Evolutionary conservation across 2,888 invertebrate genomes (phyloP).

Genomic region (Gari tellinella): DNA sequence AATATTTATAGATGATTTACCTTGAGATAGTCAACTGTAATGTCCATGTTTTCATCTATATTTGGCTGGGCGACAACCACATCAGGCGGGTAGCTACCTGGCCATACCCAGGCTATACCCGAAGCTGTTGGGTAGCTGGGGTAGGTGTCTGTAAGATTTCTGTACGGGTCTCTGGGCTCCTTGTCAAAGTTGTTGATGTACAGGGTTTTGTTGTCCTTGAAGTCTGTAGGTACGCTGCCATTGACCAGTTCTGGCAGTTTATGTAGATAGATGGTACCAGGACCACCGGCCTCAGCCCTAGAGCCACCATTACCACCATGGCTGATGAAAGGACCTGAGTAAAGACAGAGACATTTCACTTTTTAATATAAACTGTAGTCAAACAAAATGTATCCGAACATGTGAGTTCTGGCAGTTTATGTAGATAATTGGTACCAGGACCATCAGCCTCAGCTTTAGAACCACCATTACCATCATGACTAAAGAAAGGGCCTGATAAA

Average conservation of each 20-base stretch:
- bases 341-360: no score
- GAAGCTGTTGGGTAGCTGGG: slow-evolving; percentile 44
- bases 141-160: slow-evolving; percentile 60
- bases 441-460: slow-evolving; percentile 68
- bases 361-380: no score
- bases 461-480: slow-evolving; percentile 67
- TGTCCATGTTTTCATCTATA: slow-evolving; percentile 30
- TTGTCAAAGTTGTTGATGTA: slow-evolving; percentile 63
- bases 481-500: slow-evolving; percentile 63
- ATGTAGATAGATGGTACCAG: slow-evolving; percentile 74
- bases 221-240: slow-evolving; percentile 43
- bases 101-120: slow-evolving; percentile 67
- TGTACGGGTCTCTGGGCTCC: slow-evolving; percentile 44
- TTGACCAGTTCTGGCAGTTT: slow-evolving; percentile 50
- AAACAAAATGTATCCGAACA: no score
- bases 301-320: slow-evolving; percentile 67
- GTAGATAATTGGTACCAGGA: slow-evolving; percentile 72
- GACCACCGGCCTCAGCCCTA: slow-evolving; percentile 69
- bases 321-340: slow-evolving; percentile 64
- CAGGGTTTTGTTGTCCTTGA: slow-evolving; percentile 68
- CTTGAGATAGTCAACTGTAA: slow-evolving; percentile 65
- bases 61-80: slow-evolving; percentile 16
- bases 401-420: slow-evolving; percentile 62
- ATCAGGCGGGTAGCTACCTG: slow-evolving; percentile 49
- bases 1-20: no score